Evolutionary conservation across 2,797 vertebrate genomes (phyloP), one percentile per base, ranked within the genome.

Genomic region (Muscicapa striata): DNA sequence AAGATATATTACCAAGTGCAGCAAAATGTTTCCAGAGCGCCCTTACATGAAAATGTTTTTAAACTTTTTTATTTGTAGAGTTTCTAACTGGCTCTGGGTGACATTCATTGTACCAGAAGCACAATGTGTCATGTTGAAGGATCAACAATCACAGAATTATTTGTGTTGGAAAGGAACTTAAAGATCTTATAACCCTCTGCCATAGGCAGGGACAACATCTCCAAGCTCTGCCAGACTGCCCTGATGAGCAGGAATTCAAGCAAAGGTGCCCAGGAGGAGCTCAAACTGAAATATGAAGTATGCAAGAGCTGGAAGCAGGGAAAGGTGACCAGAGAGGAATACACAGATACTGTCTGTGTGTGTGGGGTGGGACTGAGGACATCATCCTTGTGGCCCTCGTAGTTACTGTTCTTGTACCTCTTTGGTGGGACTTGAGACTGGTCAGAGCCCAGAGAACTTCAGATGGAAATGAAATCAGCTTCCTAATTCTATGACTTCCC

Each of bases 281-380:
- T 51, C 70, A 58, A 6, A 32, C 8, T 75, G 32, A 36, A 51
- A 32, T 32, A 15, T 2, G 2, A 59, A 54, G 4, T 34, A 17
- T 38, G 7, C 1, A 36, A 43, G 48, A 43, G 32, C 6, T 66
- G 24, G 48, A 70, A 63, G 32, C 49, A 58, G 30, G 15, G 29
- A 61, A 52, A 49, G 34, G 26, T 75, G 26, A 48, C 38, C 15
- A 13, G 32, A 21, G 14, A 7, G 30, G 12, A 93, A 43, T 41
- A 32, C 15, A 23, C 3, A 57, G 23, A 15, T 43, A 20, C 1
- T 52, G 22, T 54, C 26, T 1, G 1, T 1, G 1, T 2, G 5
- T 36, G 48, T 22, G 40, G 15, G 51, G 18, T 30, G 29, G 29
- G 24, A 45, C 20, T 64, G 5, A 40, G 51, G 18, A 17, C 22